Evolutionary conservation across 2,797 vertebrate genomes (phyloP).

Genomic region (Channallabes apus): DNA sequence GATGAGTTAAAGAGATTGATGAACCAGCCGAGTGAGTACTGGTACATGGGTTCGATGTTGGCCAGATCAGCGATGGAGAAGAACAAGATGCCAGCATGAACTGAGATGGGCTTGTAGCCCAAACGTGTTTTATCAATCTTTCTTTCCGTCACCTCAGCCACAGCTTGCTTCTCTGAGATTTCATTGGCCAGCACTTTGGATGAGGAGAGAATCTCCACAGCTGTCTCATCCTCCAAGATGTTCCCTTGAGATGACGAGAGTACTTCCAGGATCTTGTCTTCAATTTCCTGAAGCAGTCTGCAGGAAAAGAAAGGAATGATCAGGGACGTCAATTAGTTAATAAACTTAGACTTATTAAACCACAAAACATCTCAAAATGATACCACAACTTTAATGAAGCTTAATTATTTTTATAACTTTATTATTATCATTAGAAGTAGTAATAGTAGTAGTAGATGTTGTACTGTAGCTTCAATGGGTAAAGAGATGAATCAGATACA

Average conservation of each 20-base stretch:
- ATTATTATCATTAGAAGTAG: too few species aligned
- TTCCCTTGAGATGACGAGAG: constrained; percentile 89
- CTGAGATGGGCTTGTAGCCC: constrained; percentile 88
- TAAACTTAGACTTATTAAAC: too few species aligned
- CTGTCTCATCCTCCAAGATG: constrained; percentile 90
- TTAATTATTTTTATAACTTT: too few species aligned
- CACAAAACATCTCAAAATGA: not conserved
- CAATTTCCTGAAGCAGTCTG: constrained; percentile 90
- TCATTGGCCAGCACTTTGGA: too few species aligned
- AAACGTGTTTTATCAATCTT: constrained; percentile 89
- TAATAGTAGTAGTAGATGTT: too few species aligned
- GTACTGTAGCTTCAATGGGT: too few species aligned
- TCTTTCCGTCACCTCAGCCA: constrained; percentile 76
- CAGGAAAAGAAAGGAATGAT: not conserved
- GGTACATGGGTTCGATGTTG: constrained; percentile 95
- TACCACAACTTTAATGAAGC: not conserved
- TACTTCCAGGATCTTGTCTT: constrained; percentile 92
- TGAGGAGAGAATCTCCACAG: too few species aligned
- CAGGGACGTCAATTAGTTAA: not conserved
- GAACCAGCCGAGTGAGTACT: constrained; percentile 93
- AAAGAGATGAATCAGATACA: too few species aligned
- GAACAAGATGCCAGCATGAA: constrained; percentile 88
- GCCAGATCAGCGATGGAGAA: constrained; percentile 93
- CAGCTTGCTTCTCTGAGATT: too few species aligned
- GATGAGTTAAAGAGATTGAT: constrained; percentile 86